Evolutionary conservation across 37 sponge, comb jelly and placozoan species (phyloP).

Genomic region (Cladorhizidae sp.): DNA sequence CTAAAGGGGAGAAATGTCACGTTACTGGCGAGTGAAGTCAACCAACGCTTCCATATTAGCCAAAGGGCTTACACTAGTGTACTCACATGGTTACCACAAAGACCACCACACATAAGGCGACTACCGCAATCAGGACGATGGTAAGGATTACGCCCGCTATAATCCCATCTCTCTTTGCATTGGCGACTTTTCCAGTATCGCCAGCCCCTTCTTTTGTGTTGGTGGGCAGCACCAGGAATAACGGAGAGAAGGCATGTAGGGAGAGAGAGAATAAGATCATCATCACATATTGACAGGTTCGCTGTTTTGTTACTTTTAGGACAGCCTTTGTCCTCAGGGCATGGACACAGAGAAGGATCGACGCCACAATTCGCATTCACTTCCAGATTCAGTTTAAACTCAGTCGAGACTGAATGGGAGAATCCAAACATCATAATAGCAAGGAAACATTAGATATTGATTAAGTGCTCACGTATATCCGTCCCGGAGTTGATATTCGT

Average conservation of each 20-base stretch:
- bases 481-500: not conserved
- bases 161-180: not conserved
- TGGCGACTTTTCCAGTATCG: too few species aligned
- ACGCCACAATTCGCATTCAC: slow-evolving; percentile 32
- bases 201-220: too few species aligned
- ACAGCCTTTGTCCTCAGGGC: slow-evolving; percentile 3
- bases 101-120: too few species aligned
- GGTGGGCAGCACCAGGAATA: too few species aligned
- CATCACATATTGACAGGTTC: too few species aligned
- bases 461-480: not conserved
- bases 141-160: not conserved
- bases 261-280: too few species aligned
- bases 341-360: slow-evolving; percentile 42
- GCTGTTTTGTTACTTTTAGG: not conserved
- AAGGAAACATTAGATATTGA: too few species aligned
- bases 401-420: not conserved
- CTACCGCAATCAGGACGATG: not conserved
- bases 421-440: not conserved
- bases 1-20: not conserved
- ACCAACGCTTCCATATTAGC: too few species aligned
- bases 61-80: too few species aligned
- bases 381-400: not conserved
- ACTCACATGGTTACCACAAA: not conserved
- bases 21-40: too few species aligned
- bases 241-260: too few species aligned